These are phyloP conservation scores for Kryptopterus vitreolus DNA, from an alignment of 2,797 vertebrate species.

Conservation along the genomic window DNA sequence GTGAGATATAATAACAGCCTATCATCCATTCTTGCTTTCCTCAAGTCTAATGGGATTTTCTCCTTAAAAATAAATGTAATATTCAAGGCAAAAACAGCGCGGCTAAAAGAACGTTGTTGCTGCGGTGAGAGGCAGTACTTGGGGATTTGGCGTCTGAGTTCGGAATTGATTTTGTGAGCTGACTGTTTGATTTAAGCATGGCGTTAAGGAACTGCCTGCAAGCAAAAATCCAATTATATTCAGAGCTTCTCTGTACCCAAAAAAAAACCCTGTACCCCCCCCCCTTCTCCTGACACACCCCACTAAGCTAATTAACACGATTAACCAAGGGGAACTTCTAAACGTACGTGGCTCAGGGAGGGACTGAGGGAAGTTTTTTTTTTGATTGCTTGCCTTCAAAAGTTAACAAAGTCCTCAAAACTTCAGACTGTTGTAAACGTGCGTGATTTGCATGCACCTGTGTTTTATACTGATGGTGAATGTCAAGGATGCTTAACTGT, in stretches of 20 bases:
- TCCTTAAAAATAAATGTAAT: conserved; percentile 31
- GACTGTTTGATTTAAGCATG: conserved; percentile 65
- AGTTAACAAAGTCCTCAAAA: conserved; percentile 23
- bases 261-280: conserved; percentile 39
- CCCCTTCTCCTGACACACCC: conserved; percentile 45
- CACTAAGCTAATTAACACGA: conserved; percentile 56
- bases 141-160: conserved; percentile 57
- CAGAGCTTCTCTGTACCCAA: conserved; percentile 50
- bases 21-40: conserved; percentile 23
- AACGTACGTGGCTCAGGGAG: conserved; percentile 46
- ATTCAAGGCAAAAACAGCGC: conserved; percentile 24
- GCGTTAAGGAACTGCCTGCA: conserved; percentile 56
- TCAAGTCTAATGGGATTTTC: conserved; percentile 22
- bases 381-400: conserved; percentile 25
- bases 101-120: conserved; percentile 44
- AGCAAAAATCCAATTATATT: conserved; percentile 56
- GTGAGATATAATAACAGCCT: conserved; percentile 21
- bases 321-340: conserved; percentile 57
- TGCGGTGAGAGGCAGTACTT: conserved; percentile 50
- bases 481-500: background rate
- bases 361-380: conserved; percentile 22
- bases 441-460: conserved; percentile 28
- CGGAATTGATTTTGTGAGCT: conserved; percentile 64
- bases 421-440: conserved; percentile 6
- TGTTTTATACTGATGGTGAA: background rate